phyloP scores from a whole-genome alignment of 2,888 invertebrate genomes.

The Sarcophaga rosellei region DNA sequence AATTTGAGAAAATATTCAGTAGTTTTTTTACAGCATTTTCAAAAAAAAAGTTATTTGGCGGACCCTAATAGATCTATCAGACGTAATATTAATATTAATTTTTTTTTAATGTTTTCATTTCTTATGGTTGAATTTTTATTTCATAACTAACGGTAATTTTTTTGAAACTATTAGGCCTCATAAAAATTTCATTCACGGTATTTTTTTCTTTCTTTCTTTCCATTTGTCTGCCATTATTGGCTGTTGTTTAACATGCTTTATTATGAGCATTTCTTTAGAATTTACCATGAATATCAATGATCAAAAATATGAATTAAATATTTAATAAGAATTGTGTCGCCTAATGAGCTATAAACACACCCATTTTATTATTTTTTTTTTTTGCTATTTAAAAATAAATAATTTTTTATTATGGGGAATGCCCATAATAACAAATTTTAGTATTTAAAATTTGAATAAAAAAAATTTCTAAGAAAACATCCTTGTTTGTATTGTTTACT shows the following conservation, averaged over 20 bases:
- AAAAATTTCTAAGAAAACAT: slow-evolving; percentile 9
- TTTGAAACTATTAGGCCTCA: background rate
- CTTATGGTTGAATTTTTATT: too few relatives aligned
- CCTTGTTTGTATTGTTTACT: slow-evolving; percentile 29
- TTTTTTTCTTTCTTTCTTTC: background rate
- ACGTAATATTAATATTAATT: too few relatives aligned
- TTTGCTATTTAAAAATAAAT: background rate
- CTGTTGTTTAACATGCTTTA: slow-evolving; percentile 35
- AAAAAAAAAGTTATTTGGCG: too few relatives aligned
- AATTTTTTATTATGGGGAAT: slow-evolving; percentile 33
- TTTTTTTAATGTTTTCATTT: too few relatives aligned
- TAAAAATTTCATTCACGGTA: slow-evolving; percentile 15
- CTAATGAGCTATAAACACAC: slow-evolving; percentile 18
- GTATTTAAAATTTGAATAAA: background rate
- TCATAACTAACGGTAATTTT: background rate
- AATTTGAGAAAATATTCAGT: too few relatives aligned
- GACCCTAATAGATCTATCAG: too few relatives aligned
- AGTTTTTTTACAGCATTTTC: too few relatives aligned
- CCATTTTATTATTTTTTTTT: background rate
- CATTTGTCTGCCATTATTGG: slow-evolving; percentile 18
- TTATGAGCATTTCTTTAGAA: too few relatives aligned
- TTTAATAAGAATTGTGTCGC: slow-evolving; percentile 23
- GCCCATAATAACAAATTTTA: slow-evolving; percentile 9
- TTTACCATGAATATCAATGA: slow-evolving; percentile 43
- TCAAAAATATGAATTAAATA: slow-evolving; percentile 46